A percentile compares a stretch with the other conserved stretches of the same genome.
phyloP scores from a whole-genome alignment of 2,797 vertebrate genomes.

The Hylomyscus alleni region DNA sequence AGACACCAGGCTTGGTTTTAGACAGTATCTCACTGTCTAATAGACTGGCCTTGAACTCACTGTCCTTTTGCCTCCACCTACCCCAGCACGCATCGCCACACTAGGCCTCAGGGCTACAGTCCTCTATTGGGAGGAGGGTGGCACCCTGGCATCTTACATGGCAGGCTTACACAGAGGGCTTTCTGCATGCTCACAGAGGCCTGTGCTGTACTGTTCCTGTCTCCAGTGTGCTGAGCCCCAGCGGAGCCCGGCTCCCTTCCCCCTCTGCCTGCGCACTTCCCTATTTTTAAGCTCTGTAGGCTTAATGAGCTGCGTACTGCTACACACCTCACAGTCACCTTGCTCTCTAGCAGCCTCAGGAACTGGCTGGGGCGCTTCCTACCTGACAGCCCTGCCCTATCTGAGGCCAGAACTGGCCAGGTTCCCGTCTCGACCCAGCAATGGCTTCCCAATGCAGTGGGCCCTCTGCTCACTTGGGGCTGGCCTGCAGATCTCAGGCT shows the following conservation, averaged over 20 bases:
- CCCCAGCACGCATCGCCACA: background rate
- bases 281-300: slow-evolving; percentile 81
- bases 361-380: background rate
- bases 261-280: background rate
- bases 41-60: background rate
- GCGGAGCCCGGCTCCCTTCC: background rate
- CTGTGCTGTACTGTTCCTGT: background rate
- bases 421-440: background rate
- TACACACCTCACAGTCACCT: slow-evolving; percentile 27
- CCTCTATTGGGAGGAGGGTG: background rate
- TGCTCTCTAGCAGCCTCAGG: slow-evolving; percentile 20
- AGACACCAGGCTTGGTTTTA: background rate
- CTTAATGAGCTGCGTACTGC: slow-evolving; percentile 60
- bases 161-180: background rate
- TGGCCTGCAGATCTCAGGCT: background rate
- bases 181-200: background rate
- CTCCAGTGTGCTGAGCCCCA: background rate
- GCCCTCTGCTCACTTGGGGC: background rate
- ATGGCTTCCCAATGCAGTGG: rapidly evolving
- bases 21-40: background rate
- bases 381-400: background rate
- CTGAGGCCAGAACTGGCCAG: background rate
- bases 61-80: background rate
- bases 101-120: background rate
- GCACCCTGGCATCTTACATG: background rate